Evolutionary conservation across 2,888 invertebrate genomes (phyloP), one percentile per base, ranked within the genome.

Genomic region (Hemicrepidius hirtus): DNA sequence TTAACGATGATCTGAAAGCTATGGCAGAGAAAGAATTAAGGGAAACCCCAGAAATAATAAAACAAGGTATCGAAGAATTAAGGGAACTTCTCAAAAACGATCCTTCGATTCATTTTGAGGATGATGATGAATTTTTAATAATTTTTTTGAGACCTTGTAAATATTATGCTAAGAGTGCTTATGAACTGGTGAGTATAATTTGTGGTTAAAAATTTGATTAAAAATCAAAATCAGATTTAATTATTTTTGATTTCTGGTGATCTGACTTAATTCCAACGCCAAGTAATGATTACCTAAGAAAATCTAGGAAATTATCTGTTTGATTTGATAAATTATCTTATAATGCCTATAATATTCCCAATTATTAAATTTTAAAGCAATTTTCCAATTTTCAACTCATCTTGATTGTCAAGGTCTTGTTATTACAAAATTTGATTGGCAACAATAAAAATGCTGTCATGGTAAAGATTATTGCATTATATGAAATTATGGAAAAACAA

Each of bases 121-220:
- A 94, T 46, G 94, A 94, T 78, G 95, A 95, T 78, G 94, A 94
- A 35, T 90, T 93, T 49, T 88, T 96, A 9, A 88, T 91, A n/a
- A 92, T 94, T 75, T 95, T 94, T 83, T 87, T 96, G 69, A 90
- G 96, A 71, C 94, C 95, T 24, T 93, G 93, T 86, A 95, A 96
- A 85, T 96, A 91, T 87, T 95, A 95, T 80, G 92, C 95, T 0
- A 89, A 95, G 80, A 94, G 95, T 86, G 95, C 95, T 0, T 87
- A 92, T 68, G 92, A 92, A 82, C 87, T 95, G 88, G 94, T 94
- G 84, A 91, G 91, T 88, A 64, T 21, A 12, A 18, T 59, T 46
- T 46, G n/a, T 16, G n/a, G 6, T 46, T 3, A 3, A 28, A 28
- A 28, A 28, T 37, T 37, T n/a, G n/a, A n/a, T 37, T 37, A 37